Conservation (phyloP, 2,797 vertebrate genomes). For the Girardinus metallicus region DNA sequence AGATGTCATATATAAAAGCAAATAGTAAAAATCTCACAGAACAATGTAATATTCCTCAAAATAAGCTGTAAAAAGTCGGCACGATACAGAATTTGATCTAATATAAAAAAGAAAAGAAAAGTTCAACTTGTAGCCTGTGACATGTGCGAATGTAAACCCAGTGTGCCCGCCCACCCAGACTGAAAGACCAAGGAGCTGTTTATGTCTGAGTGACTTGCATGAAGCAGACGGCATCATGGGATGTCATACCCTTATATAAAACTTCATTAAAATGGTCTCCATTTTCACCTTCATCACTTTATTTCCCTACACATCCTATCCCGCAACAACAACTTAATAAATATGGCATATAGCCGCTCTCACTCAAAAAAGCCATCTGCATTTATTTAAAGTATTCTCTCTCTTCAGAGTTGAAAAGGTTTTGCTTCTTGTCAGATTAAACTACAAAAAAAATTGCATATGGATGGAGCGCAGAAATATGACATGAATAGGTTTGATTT, state of each 20-base stretch:
- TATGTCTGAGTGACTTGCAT: slow-evolving; percentile 42
- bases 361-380: slow-evolving; percentile 15
- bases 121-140: neutral
- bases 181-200: slow-evolving; percentile 18
- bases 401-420: neutral
- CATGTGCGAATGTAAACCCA: neutral
- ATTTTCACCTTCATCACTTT: slow-evolving; percentile 43
- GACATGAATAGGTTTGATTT: neutral
- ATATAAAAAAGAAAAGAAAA: neutral
- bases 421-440: slow-evolving; percentile 12
- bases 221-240: slow-evolving; percentile 31
- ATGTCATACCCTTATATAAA: slow-evolving; percentile 32
- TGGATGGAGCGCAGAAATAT: neutral
- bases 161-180: neutral
- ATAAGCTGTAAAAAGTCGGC: neutral
- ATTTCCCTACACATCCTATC: slow-evolving; percentile 35
- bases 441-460: slow-evolving; percentile 7
- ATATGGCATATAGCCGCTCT: slow-evolving; percentile 9
- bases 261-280: slow-evolving; percentile 21
- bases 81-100: neutral
- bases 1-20: neutral
- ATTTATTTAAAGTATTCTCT: slow-evolving; percentile 20
- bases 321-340: slow-evolving; percentile 55
- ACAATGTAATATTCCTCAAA: neutral
- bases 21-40: neutral